Evolutionary conservation across 2,797 vertebrate genomes (phyloP).

Genomic region (Gorsachius magnificus): DNA sequence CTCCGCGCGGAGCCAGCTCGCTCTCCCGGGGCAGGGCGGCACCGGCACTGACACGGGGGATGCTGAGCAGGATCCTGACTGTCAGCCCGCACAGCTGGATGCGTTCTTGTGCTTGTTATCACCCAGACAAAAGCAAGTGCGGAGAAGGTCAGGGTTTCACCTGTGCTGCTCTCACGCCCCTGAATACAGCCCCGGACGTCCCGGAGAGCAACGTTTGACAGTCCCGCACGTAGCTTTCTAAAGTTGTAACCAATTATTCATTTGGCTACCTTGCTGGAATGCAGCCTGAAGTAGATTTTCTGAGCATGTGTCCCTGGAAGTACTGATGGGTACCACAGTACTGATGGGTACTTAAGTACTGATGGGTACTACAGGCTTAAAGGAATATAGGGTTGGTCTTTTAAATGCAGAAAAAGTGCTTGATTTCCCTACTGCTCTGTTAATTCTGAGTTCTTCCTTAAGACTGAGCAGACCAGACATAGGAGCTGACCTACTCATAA

Average conservation of each 20-base stretch:
- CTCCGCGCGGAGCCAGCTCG: neutral
- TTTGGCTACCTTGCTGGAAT: too few species aligned
- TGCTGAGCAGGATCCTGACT: too few species aligned
- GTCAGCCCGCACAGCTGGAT: neutral
- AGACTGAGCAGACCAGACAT: neutral
- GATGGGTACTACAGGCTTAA: neutral
- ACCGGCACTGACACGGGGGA: too few species aligned
- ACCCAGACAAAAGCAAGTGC: neutral
- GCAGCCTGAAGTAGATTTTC: neutral
- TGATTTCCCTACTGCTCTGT: neutral
- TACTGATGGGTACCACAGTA: too few species aligned
- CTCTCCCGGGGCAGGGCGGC: too few species aligned
- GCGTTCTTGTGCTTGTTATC: neutral
- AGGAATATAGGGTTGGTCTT: neutral
- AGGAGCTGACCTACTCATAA: neutral
- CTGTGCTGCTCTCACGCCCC: neutral
- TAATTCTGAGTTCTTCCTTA: neutral
- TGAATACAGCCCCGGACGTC: neutral
- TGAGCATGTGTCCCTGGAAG: neutral
- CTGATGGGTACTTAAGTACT: too few species aligned
- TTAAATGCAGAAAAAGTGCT: neutral
- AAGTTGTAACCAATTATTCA: neutral
- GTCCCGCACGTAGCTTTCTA: neutral
- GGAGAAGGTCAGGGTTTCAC: neutral
- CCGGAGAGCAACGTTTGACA: too few species aligned